phyloP scores from a whole-genome alignment of 2,888 invertebrate species.

The Mythimna albipuncta region DNA sequence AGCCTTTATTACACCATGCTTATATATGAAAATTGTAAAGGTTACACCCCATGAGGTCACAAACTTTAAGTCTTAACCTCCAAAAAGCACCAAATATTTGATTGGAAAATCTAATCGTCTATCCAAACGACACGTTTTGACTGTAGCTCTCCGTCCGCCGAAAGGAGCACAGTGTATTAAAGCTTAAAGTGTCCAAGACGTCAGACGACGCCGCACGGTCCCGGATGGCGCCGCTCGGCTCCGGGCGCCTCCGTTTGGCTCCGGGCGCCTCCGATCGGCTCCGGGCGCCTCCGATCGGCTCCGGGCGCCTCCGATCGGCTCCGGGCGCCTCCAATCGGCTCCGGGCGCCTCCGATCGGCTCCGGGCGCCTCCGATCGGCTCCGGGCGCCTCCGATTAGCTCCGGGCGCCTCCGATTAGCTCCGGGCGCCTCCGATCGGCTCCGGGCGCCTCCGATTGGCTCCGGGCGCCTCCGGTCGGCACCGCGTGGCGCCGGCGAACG shows the following conservation, averaged over 20 bases:
- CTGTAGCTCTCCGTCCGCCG: slow-evolving; percentile 47
- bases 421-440: no score
- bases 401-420: no score
- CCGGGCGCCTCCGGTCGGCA: not conserved
- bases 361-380: not conserved
- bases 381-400: not conserved
- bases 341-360: slow-evolving; percentile 4
- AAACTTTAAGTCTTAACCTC: slow-evolving; percentile 60
- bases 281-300: not conserved
- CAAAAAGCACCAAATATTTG: slow-evolving; percentile 59
- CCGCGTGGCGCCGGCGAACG: slow-evolving; percentile 16
- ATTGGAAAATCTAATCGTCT: slow-evolving; percentile 38
- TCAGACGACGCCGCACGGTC: slow-evolving; percentile 1
- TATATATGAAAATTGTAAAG: slow-evolving; percentile 38
- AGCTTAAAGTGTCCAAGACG: slow-evolving; percentile 54
- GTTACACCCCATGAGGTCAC: slow-evolving; percentile 55
- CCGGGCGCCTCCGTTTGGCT: not conserved
- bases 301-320: not conserved
- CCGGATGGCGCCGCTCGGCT: not conserved
- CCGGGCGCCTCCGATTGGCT: no score
- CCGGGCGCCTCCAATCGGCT: not conserved
- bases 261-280: slow-evolving; percentile 1
- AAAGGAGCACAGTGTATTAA: slow-evolving; percentile 55
- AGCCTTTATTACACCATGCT: slow-evolving; percentile 50
- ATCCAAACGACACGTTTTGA: slow-evolving; percentile 19